A percentile compares a stretch with the other conserved stretches of the same genome.
Conservation (phyloP, 2,888 invertebrate species). For the Danaus chrysippus region DNA sequence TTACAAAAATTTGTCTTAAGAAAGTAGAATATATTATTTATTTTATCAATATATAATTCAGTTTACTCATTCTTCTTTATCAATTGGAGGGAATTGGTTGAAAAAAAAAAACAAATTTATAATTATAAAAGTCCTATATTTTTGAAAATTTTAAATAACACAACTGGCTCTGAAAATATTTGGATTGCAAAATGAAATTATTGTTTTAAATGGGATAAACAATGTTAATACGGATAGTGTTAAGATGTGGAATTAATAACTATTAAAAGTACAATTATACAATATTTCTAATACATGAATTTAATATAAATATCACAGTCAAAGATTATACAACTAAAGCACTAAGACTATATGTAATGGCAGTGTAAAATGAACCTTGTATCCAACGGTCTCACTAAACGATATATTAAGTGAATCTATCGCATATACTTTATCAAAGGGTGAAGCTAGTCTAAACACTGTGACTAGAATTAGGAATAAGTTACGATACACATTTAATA, state of each 20-base stretch:
- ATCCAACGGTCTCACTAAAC: conserved; percentile 4
- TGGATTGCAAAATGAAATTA: conserved; percentile 46
- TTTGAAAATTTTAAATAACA: conserved; percentile 53
- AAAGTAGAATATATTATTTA: too few relatives aligned
- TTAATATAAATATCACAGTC: conserved; percentile 79
- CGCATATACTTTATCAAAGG: conserved; percentile 27
- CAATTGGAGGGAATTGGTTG: neutral
- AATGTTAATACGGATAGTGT: conserved; percentile 37
- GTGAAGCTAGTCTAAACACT: conserved; percentile 69
- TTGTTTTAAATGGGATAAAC: conserved; percentile 28
- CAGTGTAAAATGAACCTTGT: conserved; percentile 51
- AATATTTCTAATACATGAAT: conserved; percentile 70
- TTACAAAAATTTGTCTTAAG: too few relatives aligned
- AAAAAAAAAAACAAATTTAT: conserved; percentile 45
- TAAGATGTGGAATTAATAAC: conserved; percentile 38
- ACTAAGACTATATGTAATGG: conserved; percentile 66
- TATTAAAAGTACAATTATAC: conserved; percentile 46
- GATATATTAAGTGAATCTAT: conserved; percentile 1
- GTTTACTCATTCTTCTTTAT: too few relatives aligned
- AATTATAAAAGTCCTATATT: conserved; percentile 60
- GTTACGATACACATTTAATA: conserved; percentile 54
- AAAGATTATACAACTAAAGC: conserved; percentile 73
- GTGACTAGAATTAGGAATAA: conserved; percentile 78
- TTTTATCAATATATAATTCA: too few relatives aligned
- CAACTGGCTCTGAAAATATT: conserved; percentile 65